These are phyloP conservation scores for Xenus cinereus DNA, from an alignment of 2,113 vertebrate genomes.

Conservation along the genomic window DNA sequence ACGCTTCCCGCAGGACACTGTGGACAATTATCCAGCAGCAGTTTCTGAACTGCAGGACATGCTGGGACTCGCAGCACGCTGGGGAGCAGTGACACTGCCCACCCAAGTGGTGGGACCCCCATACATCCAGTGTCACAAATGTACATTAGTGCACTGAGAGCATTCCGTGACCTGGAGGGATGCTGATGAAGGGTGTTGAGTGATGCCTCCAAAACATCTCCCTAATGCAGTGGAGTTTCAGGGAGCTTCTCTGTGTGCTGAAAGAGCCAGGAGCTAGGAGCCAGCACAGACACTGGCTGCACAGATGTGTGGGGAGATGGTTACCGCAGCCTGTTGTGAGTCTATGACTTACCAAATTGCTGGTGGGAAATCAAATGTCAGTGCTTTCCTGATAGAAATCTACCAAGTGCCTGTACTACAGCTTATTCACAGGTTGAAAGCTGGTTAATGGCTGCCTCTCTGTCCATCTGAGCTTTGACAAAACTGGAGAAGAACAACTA, in stretches of 20 bases:
- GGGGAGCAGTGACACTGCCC: not conserved
- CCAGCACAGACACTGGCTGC: not conserved
- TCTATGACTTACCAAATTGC: not conserved
- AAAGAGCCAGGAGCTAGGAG: not conserved
- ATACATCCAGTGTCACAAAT: not conserved
- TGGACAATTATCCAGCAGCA: not conserved
- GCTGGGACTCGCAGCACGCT: rapidly evolving
- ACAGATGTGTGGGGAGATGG: not conserved
- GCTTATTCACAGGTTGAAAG: not conserved
- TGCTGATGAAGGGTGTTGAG: not conserved
- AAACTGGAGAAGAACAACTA: not conserved
- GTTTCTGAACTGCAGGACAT: not conserved
- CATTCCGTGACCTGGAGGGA: not conserved
- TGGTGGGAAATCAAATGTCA: not conserved
- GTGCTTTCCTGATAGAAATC: not conserved
- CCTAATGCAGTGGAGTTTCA: not conserved
- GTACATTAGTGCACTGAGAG: rapidly evolving
- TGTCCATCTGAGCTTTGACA: not conserved
- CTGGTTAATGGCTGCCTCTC: not conserved
- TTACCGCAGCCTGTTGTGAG: not conserved
- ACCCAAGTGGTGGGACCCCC: rapidly evolving
- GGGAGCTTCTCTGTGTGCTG: not conserved
- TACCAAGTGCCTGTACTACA: not conserved
- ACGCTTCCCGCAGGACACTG: not conserved
- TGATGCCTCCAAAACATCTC: not conserved